These are phyloP conservation scores for Drosophila hamatofila DNA, from an alignment of 2,888 invertebrate species.

Conservation along the genomic window DNA sequence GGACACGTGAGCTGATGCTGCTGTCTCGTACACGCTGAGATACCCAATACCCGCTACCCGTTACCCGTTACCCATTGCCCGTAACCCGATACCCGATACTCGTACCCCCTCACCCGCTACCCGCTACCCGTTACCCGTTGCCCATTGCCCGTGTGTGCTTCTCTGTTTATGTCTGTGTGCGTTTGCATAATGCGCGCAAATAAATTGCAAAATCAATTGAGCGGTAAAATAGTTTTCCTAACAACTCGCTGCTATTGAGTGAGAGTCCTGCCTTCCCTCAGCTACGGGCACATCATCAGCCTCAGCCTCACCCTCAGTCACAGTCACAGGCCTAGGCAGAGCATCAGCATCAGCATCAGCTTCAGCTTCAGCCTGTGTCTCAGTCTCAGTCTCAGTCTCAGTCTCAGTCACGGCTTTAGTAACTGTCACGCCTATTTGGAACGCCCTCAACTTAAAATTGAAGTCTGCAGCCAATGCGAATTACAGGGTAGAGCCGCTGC, in stretches of 20 bases:
- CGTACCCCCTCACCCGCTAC: neutral
- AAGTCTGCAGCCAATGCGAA: constrained; percentile 13
- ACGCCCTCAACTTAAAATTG: constrained; percentile 38
- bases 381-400: neutral
- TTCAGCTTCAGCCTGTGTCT: neutral
- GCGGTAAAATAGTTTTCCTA: constrained; percentile 81
- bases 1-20: constrained; percentile 36
- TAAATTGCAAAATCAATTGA: constrained; percentile 84
- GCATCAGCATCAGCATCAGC: neutral
- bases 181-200: constrained; percentile 75
- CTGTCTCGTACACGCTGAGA: neutral
- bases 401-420: neutral
- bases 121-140: no score
- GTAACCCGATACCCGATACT: no score
- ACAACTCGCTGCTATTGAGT: constrained; percentile 37
- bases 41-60: neutral
- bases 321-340: neutral
- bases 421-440: constrained; percentile 24
- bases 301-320: neutral
- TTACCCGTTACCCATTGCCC: neutral
- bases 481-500: constrained; percentile 1
- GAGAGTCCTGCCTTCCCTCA: constrained; percentile 13
- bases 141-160: neutral
- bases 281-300: neutral
- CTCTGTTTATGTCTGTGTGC: constrained; percentile 9